Conservation (phyloP, 2,888 invertebrate species). For the Xylophagus ater region DNA sequence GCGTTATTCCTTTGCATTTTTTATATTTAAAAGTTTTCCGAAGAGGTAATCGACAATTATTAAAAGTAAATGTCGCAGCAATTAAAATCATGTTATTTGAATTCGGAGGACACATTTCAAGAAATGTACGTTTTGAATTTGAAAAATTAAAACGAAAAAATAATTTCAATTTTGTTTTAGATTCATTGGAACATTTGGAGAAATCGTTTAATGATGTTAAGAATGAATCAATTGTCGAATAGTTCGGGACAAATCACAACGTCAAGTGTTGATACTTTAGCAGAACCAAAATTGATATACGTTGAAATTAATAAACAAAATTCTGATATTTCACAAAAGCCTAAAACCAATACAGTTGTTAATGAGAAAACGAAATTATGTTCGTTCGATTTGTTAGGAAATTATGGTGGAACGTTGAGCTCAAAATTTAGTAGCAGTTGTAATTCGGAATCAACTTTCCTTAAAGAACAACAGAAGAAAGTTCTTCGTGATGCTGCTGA, state of each 20-base stretch:
- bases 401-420: no score
- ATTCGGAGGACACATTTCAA: slow-evolving; percentile 48
- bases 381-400: no score
- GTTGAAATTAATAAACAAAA: slow-evolving; percentile 3
- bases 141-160: neutral
- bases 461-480: slow-evolving; percentile 4
- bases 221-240: slow-evolving; percentile 20
- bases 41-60: slow-evolving; percentile 44
- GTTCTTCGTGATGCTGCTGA: slow-evolving; percentile 9
- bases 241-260: no score
- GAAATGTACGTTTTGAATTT: slow-evolving; percentile 35
- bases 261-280: no score
- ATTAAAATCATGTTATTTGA: slow-evolving; percentile 51
- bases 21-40: slow-evolving; percentile 45
- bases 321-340: neutral
- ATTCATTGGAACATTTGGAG: slow-evolving; percentile 36
- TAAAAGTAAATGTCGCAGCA: slow-evolving; percentile 47
- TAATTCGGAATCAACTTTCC: neutral
- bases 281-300: neutral
- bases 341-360: neutral
- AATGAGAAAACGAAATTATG: neutral
- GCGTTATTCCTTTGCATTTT: slow-evolving; percentile 48
- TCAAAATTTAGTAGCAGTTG: no score
- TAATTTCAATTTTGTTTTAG: slow-evolving; percentile 16
- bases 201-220: slow-evolving; percentile 28